Evolutionary conservation across 2,888 invertebrate genomes (phyloP).

Genomic region (Euclidia mi): DNA sequence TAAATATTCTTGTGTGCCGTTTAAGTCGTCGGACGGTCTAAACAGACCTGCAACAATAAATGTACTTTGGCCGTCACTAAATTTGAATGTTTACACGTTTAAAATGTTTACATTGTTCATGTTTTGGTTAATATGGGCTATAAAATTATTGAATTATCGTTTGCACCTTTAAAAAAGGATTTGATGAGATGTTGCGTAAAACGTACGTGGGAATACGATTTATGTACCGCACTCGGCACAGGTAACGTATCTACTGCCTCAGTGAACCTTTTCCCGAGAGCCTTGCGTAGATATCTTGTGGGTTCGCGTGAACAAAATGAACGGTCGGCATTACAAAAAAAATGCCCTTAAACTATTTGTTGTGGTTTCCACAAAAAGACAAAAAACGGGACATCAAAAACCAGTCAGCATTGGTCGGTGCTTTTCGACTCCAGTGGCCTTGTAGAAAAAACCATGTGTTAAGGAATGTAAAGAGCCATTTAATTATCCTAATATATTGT

Average conservation of each 20-base stretch:
- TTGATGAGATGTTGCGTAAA: conserved; percentile 12
- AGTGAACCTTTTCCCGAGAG: conserved; percentile 43
- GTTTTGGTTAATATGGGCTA: conserved; percentile 56
- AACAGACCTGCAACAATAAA: conserved; percentile 63
- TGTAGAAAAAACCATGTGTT: conserved; percentile 87
- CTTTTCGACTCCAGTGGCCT: conserved; percentile 84
- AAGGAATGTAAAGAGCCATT: conserved; percentile 90
- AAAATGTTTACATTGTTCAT: conserved; percentile 60
- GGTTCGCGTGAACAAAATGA: conserved; percentile 82
- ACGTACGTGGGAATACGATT: background rate
- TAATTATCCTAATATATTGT: conserved; percentile 90
- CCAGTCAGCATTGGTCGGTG: conserved; percentile 89
- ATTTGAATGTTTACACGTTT: conserved; percentile 62
- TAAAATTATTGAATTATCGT: conserved; percentile 56
- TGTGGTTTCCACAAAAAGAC: conserved; percentile 85
- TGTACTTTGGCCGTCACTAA: conserved; percentile 51
- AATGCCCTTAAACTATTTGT: conserved; percentile 87
- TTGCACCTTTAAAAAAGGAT: conserved; percentile 18
- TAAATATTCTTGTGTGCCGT: conserved; percentile 62
- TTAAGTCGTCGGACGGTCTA: conserved; percentile 61
- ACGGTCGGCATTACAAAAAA: conserved; percentile 80
- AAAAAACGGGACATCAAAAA: conserved; percentile 84
- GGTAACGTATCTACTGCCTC: conserved; percentile 24
- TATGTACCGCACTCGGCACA: conserved; percentile 4
- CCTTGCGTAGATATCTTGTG: conserved; percentile 54